These are phyloP conservation scores for Dynastes grantii DNA, from an alignment of 2,888 invertebrate species.

Conservation along the genomic window DNA sequence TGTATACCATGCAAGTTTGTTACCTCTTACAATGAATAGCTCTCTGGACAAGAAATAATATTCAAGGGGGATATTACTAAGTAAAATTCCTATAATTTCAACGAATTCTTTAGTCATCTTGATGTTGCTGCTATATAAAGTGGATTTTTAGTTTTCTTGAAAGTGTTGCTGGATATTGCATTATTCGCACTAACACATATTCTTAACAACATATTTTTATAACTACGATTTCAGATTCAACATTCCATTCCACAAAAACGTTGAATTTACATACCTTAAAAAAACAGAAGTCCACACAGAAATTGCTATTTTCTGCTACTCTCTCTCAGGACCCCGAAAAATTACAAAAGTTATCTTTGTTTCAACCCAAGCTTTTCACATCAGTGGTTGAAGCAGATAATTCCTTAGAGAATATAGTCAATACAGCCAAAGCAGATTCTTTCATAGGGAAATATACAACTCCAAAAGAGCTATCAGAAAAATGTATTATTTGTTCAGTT, in stretches of 20 bases:
- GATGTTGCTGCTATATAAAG: no score
- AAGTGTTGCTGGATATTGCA: no score
- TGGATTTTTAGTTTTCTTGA: no score
- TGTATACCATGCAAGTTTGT: no score
- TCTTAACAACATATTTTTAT: background rate
- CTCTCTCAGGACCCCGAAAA: slow-evolving; percentile 97
- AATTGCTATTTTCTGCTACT: slow-evolving; percentile 97
- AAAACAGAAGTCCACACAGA: slow-evolving; percentile 75
- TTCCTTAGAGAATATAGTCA: slow-evolving; percentile 49
- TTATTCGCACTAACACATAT: background rate
- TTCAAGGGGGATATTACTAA: no score
- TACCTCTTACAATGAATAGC: no score
- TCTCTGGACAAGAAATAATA: no score
- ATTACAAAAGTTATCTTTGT: slow-evolving; percentile 93
- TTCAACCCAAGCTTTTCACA: slow-evolving; percentile 94
- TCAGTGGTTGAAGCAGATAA: slow-evolving; percentile 72
- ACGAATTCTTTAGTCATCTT: no score
- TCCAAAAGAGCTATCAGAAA: slow-evolving; percentile 83
- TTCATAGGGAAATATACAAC: slow-evolving; percentile 87
- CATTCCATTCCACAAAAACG: slow-evolving; percentile 56
- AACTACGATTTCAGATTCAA: slow-evolving; percentile 36
- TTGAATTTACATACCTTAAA: slow-evolving; percentile 65
- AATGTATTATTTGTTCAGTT: slow-evolving; percentile 77
- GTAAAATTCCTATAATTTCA: no score
- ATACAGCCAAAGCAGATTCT: slow-evolving; percentile 67